These are phyloP conservation scores for Diglossa cyanea DNA, from an alignment of 2,797 vertebrate genomes.

Conservation along the genomic window DNA sequence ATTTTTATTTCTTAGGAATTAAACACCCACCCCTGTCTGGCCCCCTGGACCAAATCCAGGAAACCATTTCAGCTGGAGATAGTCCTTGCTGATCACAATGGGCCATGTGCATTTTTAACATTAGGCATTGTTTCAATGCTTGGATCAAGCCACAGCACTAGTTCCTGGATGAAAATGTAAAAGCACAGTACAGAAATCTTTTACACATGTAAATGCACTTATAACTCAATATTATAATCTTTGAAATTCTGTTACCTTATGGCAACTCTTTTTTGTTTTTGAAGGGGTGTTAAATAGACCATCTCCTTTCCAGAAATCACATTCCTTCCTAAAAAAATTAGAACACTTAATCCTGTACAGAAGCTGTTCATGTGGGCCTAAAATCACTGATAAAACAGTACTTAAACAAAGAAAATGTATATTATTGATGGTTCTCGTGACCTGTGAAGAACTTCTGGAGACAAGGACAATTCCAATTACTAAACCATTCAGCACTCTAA, in stretches of 20 bases:
- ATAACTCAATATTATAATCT: not conserved
- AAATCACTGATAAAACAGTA: not conserved
- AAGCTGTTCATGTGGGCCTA: not conserved
- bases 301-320: not conserved
- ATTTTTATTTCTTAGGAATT: not conserved
- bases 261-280: not conserved
- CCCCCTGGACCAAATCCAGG: not conserved
- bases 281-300: not conserved
- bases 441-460: not conserved
- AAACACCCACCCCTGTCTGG: not conserved
- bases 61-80: not conserved
- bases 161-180: not conserved
- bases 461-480: conserved; percentile 15
- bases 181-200: not conserved
- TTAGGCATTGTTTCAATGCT: not conserved
- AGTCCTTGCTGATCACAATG: not conserved
- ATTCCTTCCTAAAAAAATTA: not conserved
- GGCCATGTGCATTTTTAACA: not conserved
- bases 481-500: not conserved
- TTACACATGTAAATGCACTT: not conserved
- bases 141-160: not conserved
- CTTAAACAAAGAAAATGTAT: not conserved
- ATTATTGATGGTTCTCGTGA: not conserved
- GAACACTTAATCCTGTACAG: not conserved
- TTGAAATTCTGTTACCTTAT: not conserved